Conservation (phyloP, 2,888 invertebrate genomes). For the Chrysolina oricalcia region DNA sequence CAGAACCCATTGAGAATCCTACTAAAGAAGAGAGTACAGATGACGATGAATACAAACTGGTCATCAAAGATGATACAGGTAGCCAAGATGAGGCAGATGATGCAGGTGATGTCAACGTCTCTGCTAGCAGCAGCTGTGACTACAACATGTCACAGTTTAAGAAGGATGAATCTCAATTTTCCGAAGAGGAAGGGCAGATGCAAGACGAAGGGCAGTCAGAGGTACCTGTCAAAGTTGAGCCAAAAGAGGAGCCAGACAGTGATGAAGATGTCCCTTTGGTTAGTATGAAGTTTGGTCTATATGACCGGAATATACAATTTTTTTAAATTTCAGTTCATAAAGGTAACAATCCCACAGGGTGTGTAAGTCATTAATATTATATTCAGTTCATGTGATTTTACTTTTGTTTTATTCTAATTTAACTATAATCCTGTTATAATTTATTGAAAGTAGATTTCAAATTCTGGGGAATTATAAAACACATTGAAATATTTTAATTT, state of each 20-base stretch:
- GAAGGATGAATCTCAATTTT: conserved; percentile 71
- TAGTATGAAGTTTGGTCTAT: conserved; percentile 61
- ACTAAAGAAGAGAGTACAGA: conserved; percentile 60
- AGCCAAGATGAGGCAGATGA: conserved; percentile 63
- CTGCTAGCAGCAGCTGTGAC: conserved; percentile 81
- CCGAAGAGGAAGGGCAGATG: conserved; percentile 50
- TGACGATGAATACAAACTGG: conserved; percentile 69
- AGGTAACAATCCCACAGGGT: too few relatives aligned
- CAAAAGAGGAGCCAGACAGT: conserved; percentile 70
- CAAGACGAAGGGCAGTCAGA: conserved; percentile 61
- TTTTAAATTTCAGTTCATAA: too few relatives aligned
- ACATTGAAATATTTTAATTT: too few relatives aligned
- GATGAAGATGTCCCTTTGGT: conserved; percentile 87
- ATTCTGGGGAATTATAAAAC: too few relatives aligned
- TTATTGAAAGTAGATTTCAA: too few relatives aligned
- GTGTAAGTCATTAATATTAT: too few relatives aligned
- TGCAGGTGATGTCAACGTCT: conserved; percentile 69
- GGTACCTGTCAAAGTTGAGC: conserved; percentile 67
- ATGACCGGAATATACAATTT: background rate
- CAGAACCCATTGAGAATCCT: conserved; percentile 13
- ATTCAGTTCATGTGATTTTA: too few relatives aligned
- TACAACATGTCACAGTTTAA: conserved; percentile 82
- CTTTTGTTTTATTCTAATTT: too few relatives aligned
- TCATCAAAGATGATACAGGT: conserved; percentile 68
- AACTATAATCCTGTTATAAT: too few relatives aligned